These are phyloP conservation scores for Xiphophorus hellerii DNA, from an alignment of 2,113 vertebrate genomes.

Conservation along the genomic window DNA sequence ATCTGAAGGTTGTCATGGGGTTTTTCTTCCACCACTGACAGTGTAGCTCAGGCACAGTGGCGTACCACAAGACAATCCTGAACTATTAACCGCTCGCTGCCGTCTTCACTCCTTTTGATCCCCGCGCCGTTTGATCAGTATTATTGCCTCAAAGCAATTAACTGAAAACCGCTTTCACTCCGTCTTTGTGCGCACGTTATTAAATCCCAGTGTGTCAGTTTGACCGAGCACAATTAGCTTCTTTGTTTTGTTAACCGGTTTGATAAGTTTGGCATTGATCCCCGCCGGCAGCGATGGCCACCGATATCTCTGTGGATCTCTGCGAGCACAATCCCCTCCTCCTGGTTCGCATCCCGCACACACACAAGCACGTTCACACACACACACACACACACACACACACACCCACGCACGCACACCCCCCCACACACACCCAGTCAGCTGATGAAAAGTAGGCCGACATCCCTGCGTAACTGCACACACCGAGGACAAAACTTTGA, in stretches of 20 bases:
- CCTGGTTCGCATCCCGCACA: slow-evolving; percentile 10
- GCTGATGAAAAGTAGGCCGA: slow-evolving; percentile 8
- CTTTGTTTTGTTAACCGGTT: slow-evolving; percentile 74
- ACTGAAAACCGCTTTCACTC: slow-evolving; percentile 60
- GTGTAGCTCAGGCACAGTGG: slow-evolving; percentile 22
- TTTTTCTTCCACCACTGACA: slow-evolving; percentile 18
- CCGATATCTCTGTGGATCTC: slow-evolving; percentile 33
- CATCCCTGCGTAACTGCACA: slow-evolving; percentile 10
- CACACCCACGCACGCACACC: not conserved
- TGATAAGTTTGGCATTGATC: slow-evolving; percentile 55
- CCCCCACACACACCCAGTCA: not conserved
- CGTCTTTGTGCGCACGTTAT: slow-evolving; percentile 62
- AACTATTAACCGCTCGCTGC: slow-evolving; percentile 49
- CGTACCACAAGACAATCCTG: slow-evolving; percentile 48
- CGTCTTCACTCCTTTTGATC: slow-evolving; percentile 70
- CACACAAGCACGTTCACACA: not conserved
- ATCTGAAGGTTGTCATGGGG: slow-evolving; percentile 31
- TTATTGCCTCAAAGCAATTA: slow-evolving; percentile 74
- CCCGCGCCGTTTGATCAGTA: slow-evolving; percentile 66
- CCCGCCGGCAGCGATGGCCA: slow-evolving; percentile 45
- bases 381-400: not conserved
- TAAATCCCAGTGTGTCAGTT: slow-evolving; percentile 74
- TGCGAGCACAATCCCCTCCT: slow-evolving; percentile 7
- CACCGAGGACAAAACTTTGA: slow-evolving; percentile 11
- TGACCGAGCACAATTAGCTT: slow-evolving; percentile 72